Evolutionary conservation across 2,113 vertebrate species (phyloP), one percentile per base, ranked within the genome.

Genomic region (Excalfactoria chinensis): DNA sequence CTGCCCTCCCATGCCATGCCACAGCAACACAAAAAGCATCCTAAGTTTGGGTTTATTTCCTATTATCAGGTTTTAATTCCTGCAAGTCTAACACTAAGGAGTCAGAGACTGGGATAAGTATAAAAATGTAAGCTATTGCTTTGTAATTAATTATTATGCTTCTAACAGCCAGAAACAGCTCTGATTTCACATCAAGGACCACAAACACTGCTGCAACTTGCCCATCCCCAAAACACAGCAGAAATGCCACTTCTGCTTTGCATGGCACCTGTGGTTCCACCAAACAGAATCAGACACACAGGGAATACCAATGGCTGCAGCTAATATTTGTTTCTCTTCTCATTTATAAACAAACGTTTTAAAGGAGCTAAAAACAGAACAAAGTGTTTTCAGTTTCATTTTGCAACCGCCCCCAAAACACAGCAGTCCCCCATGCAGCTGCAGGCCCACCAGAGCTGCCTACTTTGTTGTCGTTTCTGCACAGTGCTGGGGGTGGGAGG

Each of bases 151-250:
- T 18, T 13, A 58, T 18, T 13, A 58, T 18, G 12, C 30, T 84
- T 63, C 35, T 44, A 78, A 68, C 32, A 49, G 6, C 19, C 62
- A 78, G 49, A 77, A 93, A 75, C 6, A 89, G 41, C 13, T 48
- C 15, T 43, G 20, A 8, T 67, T 93, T 87, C 11, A 3, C 51
- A 79, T 35, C 25, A 43, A n/a, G 64, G 41, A 7, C 35, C 1
- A 0, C 3, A 0, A 80, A 73, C 0, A 0, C 53, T 43, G 32
- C 49, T 9, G 37, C 1, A 14, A 34, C 69, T 87, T 56, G 17
- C 51, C 70, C 0, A 0, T 14, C 70, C 46, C n/a, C 49, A 41
- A 22, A 22, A 70, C 46, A 64, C 0, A 59, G 60, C 35, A 87
- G 25, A 73, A 83, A 40, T 4, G 78, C 46, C 49, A 6, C 46